Evolutionary conservation across 2,888 invertebrate genomes (phyloP).

Genomic region (Eupelmus urozonus): DNA sequence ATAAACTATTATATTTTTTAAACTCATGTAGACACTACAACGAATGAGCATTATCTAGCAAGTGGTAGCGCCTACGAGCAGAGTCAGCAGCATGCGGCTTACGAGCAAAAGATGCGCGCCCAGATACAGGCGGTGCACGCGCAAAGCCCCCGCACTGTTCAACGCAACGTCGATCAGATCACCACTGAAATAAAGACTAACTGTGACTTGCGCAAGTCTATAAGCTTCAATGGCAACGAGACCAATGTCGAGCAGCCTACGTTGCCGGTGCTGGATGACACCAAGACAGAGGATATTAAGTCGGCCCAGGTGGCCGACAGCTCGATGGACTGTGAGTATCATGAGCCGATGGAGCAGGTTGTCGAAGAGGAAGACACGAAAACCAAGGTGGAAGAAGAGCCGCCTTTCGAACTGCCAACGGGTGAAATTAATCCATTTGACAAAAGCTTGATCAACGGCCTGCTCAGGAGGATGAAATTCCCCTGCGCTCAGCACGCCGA

Average conservation of each 20-base stretch:
- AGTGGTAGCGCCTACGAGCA: slow-evolving; percentile 60
- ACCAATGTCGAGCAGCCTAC: neutral
- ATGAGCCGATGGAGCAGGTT: slow-evolving; percentile 64
- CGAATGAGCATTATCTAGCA: slow-evolving; percentile 41
- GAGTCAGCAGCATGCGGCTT: slow-evolving; percentile 59
- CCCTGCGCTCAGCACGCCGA: slow-evolving; percentile 79
- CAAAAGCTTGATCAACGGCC: slow-evolving; percentile 82
- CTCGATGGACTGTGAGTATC: slow-evolving; percentile 73
- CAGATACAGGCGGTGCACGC: slow-evolving; percentile 76
- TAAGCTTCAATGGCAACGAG: slow-evolving; percentile 64
- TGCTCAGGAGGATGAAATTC: slow-evolving; percentile 86
- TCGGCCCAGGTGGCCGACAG: slow-evolving; percentile 56
- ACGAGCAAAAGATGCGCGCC: slow-evolving; percentile 73
- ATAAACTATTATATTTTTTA: neutral
- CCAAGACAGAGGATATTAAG: neutral
- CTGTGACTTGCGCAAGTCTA: slow-evolving; percentile 73
- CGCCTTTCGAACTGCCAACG: slow-evolving; percentile 70
- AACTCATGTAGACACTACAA: slow-evolving; percentile 28
- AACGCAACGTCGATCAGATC: slow-evolving; percentile 76
- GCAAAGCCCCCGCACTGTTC: slow-evolving; percentile 75
- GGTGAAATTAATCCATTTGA: slow-evolving; percentile 88
- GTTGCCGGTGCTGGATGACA: neutral
- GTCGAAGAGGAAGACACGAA: slow-evolving; percentile 64
- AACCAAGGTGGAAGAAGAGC: slow-evolving; percentile 67
- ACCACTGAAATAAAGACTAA: slow-evolving; percentile 75